These are phyloP conservation scores for Nematolebias whitei DNA, from an alignment of 2,113 vertebrate genomes.

Conservation along the genomic window DNA sequence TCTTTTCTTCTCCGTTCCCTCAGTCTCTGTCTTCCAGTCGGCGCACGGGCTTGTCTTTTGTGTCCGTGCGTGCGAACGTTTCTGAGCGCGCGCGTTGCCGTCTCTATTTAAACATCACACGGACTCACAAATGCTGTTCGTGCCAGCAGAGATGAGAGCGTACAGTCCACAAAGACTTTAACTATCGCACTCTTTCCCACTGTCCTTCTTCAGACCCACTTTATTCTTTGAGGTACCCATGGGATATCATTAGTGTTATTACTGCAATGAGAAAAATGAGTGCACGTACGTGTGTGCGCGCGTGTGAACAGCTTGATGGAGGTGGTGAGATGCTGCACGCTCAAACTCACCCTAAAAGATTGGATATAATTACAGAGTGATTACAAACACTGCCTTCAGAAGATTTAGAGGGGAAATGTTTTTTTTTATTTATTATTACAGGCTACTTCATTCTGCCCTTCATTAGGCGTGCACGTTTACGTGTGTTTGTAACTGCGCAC, in stretches of 20 bases:
- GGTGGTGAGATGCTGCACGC: constrained; percentile 31
- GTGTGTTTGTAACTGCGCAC: neutral
- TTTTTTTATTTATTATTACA: neutral
- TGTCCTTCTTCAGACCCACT: constrained; percentile 46
- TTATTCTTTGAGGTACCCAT: constrained; percentile 60
- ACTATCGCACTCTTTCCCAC: constrained; percentile 51
- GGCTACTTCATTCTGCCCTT: neutral
- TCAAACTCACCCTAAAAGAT: constrained; percentile 35
- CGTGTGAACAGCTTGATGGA: constrained; percentile 19
- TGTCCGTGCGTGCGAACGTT: constrained; percentile 11
- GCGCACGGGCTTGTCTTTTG: constrained; percentile 23
- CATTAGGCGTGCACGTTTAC: neutral
- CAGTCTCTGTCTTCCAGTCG: constrained; percentile 56
- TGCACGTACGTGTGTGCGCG: constrained; percentile 3
- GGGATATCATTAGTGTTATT: constrained; percentile 76
- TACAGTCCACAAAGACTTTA: constrained; percentile 66
- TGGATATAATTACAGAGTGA: constrained; percentile 26
- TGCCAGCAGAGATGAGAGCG: constrained; percentile 71
- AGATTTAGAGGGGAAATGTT: constrained; percentile 21
- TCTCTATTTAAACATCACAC: constrained; percentile 77
- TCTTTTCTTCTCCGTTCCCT: constrained; percentile 71
- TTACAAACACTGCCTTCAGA: constrained; percentile 39
- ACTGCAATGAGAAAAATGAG: constrained; percentile 55
- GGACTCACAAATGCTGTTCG: constrained; percentile 70
- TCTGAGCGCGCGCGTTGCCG: constrained; percentile 25